A percentile compares a stretch with the other conserved stretches of the same genome.
Evolutionary conservation across 1,140 invertebrate genomes (phyloP).

Genomic region (Tetramorium alpestre): DNA sequence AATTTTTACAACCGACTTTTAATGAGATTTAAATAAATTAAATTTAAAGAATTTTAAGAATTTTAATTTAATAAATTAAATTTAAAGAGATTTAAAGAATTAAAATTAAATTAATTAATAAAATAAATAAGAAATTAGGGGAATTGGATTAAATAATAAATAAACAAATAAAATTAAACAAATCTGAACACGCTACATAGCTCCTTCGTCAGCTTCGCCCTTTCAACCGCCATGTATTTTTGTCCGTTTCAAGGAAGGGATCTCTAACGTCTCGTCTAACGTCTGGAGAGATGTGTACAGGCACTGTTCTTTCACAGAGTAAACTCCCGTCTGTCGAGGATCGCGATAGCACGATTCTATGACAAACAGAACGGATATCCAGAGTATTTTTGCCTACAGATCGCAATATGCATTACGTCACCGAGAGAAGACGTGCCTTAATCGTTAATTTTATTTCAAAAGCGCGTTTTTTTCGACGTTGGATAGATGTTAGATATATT

Average conservation of each 20-base stretch:
- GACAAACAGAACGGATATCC: constrained; percentile 29
- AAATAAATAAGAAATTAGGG: no score
- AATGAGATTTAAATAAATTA: background rate
- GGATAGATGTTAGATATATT: background rate
- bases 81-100: background rate
- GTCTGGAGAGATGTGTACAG: constrained; percentile 79
- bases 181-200: background rate
- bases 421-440: background rate
- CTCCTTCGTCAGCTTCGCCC: background rate
- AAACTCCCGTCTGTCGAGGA: constrained; percentile 40
- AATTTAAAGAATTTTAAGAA: no score
- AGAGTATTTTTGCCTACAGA: background rate
- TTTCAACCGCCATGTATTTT: background rate
- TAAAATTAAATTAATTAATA: background rate
- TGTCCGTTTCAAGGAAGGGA: constrained; percentile 4
- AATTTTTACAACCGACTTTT: background rate
- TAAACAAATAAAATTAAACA: background rate
- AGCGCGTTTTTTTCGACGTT: background rate
- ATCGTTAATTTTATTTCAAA: background rate
- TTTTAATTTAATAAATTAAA: no score
- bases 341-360: background rate
- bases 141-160: background rate
- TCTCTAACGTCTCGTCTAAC: constrained; percentile 78
- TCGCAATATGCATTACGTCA: constrained; percentile 19
- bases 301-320: constrained; percentile 83